These are phyloP conservation scores for Drepana falcataria DNA, from an alignment of 2,888 invertebrate genomes.

Conservation along the genomic window DNA sequence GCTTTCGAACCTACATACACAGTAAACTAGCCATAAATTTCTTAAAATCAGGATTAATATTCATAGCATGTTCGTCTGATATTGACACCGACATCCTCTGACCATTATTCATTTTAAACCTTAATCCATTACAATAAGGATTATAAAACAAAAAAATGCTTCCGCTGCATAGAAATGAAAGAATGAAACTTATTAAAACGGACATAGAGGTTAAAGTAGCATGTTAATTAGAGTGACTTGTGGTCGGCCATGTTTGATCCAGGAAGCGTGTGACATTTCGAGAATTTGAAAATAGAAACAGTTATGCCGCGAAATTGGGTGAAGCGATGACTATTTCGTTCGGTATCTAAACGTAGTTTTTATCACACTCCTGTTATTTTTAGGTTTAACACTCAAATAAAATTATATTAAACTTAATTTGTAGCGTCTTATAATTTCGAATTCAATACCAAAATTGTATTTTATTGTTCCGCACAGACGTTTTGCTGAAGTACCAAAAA, in stretches of 20 bases:
- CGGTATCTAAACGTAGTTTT: not conserved
- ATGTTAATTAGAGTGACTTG: constrained; percentile 32
- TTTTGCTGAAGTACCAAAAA: no score
- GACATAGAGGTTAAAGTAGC: constrained; percentile 31
- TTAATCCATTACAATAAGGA: constrained; percentile 2
- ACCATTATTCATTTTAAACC: constrained; percentile 2
- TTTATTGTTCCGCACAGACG: no score
- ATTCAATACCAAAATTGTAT: no score
- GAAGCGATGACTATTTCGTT: constrained; percentile 24
- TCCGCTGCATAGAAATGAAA: not conserved
- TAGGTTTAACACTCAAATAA: no score
- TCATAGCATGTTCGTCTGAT: not conserved
- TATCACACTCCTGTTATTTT: no score
- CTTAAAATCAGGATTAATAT: not conserved
- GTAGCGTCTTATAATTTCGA: no score
- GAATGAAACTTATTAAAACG: constrained; percentile 24
- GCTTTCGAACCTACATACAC: no score
- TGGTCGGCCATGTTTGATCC: constrained; percentile 44
- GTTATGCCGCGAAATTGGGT: constrained; percentile 59
- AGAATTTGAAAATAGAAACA: constrained; percentile 56
- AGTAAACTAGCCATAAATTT: not conserved
- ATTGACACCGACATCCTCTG: not conserved
- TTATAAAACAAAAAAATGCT: not conserved
- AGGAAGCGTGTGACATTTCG: constrained; percentile 55
- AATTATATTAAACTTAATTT: no score